Percentiles rank a stretch among this genome's conserved stretches.
These are phyloP conservation scores for Ferrisia virgata DNA, from an alignment of 2,888 invertebrate genomes.

Conservation along the genomic window DNA sequence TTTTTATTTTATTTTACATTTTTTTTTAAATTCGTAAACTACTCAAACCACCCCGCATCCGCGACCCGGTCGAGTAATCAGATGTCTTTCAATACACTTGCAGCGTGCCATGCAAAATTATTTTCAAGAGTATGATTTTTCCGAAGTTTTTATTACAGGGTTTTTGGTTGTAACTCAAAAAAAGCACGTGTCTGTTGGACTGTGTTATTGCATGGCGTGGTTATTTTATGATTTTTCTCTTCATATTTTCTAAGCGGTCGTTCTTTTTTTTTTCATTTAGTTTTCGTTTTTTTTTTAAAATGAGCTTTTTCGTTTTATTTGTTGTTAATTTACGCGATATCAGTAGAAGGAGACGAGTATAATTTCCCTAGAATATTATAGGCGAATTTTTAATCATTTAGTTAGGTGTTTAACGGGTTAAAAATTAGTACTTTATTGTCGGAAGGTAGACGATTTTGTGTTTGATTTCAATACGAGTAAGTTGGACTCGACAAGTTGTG, in stretches of 20 bases:
- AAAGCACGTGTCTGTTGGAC: not conserved
- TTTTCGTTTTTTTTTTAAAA: not conserved
- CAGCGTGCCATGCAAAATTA: not conserved
- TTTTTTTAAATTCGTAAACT: not conserved
- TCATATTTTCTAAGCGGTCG: not conserved
- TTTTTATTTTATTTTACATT: not conserved
- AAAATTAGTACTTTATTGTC: not conserved
- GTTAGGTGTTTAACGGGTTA: not conserved
- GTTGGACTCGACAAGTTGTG: not conserved
- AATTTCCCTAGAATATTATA: not conserved
- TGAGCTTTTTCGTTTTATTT: not conserved
- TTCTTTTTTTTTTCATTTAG: not conserved
- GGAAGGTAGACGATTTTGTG: not conserved
- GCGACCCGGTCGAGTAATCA: not conserved
- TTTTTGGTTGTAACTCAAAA: not conserved
- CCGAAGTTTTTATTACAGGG: not conserved
- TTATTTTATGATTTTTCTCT: not conserved
- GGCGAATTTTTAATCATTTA: not conserved
- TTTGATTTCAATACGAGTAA: not conserved
- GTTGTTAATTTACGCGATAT: not conserved
- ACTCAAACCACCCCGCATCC: not conserved
- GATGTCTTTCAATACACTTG: conserved; percentile 19
- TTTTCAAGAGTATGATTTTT: not conserved
- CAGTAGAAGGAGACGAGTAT: conserved; percentile 6
- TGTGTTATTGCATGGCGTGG: conserved; percentile 12